A percentile compares a stretch with the other conserved stretches of the same genome.
Evolutionary conservation across 2,113 vertebrate species (phyloP).

Genomic region (Microtus pennsylvanicus): DNA sequence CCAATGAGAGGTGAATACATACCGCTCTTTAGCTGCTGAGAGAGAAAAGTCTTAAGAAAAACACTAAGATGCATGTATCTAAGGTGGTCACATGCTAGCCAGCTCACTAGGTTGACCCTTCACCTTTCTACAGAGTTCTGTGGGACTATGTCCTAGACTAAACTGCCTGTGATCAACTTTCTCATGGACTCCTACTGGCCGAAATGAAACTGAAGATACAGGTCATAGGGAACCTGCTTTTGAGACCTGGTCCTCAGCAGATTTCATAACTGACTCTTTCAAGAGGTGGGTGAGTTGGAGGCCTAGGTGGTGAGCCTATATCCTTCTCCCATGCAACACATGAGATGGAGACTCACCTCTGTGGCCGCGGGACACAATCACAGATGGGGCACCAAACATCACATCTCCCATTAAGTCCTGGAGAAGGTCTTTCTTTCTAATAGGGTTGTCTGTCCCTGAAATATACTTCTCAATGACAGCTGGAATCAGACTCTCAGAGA

Average conservation of each 20-base stretch:
- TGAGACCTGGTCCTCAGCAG: not conserved
- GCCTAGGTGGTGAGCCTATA: not conserved
- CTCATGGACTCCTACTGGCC: not conserved
- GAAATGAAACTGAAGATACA: not conserved
- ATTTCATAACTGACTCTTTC: not conserved
- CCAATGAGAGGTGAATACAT: rapidly evolving
- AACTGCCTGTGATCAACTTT: not conserved
- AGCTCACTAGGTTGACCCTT: not conserved
- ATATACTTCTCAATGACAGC: constrained; percentile 64
- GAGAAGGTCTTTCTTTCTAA: constrained; percentile 64
- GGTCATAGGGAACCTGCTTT: rapidly evolving
- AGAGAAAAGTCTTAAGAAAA: rapidly evolving
- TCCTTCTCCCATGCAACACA: too few species aligned
- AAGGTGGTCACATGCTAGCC: not conserved
- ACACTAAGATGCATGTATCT: not conserved
- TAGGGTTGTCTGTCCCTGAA: constrained; percentile 36
- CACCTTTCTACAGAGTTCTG: not conserved
- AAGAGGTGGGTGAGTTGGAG: not conserved
- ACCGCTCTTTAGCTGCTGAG: rapidly evolving
- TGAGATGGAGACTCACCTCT: too few species aligned
- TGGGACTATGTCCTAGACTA: not conserved
- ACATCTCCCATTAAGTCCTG: constrained; percentile 53
- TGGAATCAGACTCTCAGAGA: constrained; percentile 38
- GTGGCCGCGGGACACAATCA: not conserved
- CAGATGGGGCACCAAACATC: not conserved